Evolutionary conservation across 1,140 invertebrate genomes (phyloP).

Genomic region (Mizuhopecten yessoensis): DNA sequence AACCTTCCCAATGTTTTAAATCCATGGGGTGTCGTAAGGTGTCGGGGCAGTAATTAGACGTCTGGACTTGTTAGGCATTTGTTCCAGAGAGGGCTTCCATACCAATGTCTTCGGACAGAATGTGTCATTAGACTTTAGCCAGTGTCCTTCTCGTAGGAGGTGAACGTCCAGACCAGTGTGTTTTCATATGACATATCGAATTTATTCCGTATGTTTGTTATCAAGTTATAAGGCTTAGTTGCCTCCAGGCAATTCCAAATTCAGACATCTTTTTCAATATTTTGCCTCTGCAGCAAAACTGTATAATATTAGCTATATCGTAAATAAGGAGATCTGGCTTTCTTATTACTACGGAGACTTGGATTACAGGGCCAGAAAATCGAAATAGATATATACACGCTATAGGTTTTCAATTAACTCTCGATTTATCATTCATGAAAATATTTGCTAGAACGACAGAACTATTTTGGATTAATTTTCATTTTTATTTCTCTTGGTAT

Average conservation of each 20-base stretch:
- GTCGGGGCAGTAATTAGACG: background rate
- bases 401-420: no score
- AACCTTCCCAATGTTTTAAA: background rate
- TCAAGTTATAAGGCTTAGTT: background rate
- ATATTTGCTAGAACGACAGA: no score
- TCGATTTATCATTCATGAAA: no score
- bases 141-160: background rate
- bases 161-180: background rate
- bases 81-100: background rate
- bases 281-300: background rate
- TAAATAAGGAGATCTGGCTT: no score
- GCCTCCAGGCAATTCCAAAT: background rate
- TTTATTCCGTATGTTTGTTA: background rate
- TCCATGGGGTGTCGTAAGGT: background rate
- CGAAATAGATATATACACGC: no score
- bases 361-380: no score
- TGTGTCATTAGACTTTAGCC: background rate
- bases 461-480: no score
- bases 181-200: background rate
- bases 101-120: background rate
- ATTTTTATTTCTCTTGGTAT: no score
- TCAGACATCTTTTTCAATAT: no score
- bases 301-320: background rate
- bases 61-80: background rate
- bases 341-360: no score